phyloP scores from a whole-genome alignment of 2,113 vertebrate genomes.

The Apus apus region DNA sequence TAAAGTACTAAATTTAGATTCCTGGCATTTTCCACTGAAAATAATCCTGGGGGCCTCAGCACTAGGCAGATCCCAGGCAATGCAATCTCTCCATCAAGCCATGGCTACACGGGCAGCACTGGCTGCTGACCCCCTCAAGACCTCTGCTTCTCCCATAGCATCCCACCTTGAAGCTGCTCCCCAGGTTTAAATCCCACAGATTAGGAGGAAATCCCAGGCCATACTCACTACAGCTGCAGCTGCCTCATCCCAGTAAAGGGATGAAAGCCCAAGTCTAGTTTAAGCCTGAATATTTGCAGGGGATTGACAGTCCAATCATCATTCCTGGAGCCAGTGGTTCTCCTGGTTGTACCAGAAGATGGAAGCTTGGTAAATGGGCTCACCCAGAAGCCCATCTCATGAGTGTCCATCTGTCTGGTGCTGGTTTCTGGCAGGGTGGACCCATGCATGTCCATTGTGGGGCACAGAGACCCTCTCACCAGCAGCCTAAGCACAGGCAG shows the following conservation, averaged over 20 bases:
- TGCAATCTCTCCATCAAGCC: background rate
- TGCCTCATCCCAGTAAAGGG: background rate
- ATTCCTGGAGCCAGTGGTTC: accelerated
- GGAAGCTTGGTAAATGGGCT: no score
- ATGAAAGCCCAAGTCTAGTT: background rate
- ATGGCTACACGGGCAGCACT: background rate
- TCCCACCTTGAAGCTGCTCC: background rate
- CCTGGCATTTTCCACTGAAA: background rate
- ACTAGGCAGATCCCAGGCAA: background rate
- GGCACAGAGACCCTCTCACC: no score
- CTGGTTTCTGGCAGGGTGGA: background rate
- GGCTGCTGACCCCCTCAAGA: accelerated
- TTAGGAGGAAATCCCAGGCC: background rate
- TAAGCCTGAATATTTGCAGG: background rate
- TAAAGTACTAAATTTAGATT: background rate
- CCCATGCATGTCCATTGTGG: no score
- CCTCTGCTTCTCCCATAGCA: background rate
- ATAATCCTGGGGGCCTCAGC: accelerated
- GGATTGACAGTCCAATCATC: background rate
- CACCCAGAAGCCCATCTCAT: no score
- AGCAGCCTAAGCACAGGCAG: no score
- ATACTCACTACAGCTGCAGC: background rate
- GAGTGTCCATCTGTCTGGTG: accelerated
- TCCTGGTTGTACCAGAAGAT: background rate
- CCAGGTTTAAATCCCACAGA: background rate